These are phyloP conservation scores for Crocidura indochinensis DNA, from an alignment of 2,797 vertebrate genomes.

Conservation along the genomic window DNA sequence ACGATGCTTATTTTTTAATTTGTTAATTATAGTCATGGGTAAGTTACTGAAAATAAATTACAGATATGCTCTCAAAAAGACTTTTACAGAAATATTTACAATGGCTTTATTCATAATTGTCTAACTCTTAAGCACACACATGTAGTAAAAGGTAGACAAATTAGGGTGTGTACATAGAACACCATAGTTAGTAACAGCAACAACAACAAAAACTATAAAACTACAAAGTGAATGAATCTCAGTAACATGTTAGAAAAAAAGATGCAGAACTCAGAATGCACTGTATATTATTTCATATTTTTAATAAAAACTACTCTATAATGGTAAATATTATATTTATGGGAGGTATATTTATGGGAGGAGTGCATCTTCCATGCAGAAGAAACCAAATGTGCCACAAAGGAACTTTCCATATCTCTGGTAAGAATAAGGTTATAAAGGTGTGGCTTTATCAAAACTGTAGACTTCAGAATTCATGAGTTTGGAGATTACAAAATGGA, in stretches of 20 bases:
- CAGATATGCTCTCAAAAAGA: constrained; percentile 38
- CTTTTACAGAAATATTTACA: constrained; percentile 27
- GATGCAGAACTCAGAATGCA: neutral
- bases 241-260: neutral
- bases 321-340: constrained; percentile 46
- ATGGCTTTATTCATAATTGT: constrained; percentile 49
- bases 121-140: constrained; percentile 43
- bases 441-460: constrained; percentile 35
- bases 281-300: constrained; percentile 3
- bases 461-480: constrained; percentile 1
- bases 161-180: neutral
- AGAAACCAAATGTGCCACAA: neutral
- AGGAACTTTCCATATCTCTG: constrained; percentile 27
- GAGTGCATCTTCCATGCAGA: neutral
- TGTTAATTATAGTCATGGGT: constrained; percentile 19
- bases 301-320: constrained; percentile 35
- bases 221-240: constrained; percentile 17
- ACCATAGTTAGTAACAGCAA: constrained; percentile 30
- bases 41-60: constrained; percentile 56
- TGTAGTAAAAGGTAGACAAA: constrained; percentile 28
- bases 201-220: neutral
- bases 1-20: neutral
- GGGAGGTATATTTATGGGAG: neutral
- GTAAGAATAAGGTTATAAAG: neutral
- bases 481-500: no score